phyloP scores from a whole-genome alignment of 2,888 invertebrate genomes.

The Desoria tigrina region DNA sequence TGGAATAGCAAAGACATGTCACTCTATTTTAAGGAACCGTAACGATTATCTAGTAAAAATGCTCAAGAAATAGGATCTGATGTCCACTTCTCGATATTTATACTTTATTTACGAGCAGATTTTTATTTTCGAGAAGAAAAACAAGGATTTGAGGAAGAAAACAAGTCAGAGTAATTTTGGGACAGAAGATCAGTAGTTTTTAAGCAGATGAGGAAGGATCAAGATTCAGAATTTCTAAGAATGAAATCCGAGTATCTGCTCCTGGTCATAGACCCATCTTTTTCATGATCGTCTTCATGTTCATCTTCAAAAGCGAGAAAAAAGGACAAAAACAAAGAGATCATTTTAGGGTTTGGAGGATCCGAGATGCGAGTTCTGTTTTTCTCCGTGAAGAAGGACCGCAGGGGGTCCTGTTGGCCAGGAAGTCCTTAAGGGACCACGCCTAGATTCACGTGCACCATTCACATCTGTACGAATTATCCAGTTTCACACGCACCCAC shows the following conservation, averaged over 20 bases:
- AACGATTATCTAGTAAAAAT: too few relatives aligned
- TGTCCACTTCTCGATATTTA: not conserved
- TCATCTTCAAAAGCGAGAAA: conserved; percentile 7
- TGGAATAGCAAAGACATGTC: too few relatives aligned
- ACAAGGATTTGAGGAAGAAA: conserved; percentile 5
- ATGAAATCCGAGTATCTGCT: conserved; percentile 44
- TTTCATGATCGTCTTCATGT: conserved; percentile 13
- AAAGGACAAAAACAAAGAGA: conserved; percentile 42
- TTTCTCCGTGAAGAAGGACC: conserved; percentile 34
- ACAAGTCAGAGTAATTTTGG: not conserved
- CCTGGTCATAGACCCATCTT: conserved; percentile 17
- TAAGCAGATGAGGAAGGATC: conserved; percentile 31
- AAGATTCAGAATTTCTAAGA: conserved; percentile 35
- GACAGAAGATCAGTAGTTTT: not conserved
- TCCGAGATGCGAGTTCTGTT: conserved; percentile 36
- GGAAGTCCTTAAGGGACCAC: conserved; percentile 47
- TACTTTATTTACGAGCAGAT: conserved; percentile 6
- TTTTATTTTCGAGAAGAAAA: too few relatives aligned
- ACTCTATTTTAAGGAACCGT: too few relatives aligned
- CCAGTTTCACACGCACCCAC: conserved; percentile 26
- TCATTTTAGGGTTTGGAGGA: conserved; percentile 37
- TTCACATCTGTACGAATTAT: conserved; percentile 40
- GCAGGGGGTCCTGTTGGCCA: conserved; percentile 41
- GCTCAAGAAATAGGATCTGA: not conserved
- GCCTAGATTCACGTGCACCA: conserved; percentile 46